phyloP scores from a whole-genome alignment of 1,140 invertebrate species.

The Anastatus disparis region DNA sequence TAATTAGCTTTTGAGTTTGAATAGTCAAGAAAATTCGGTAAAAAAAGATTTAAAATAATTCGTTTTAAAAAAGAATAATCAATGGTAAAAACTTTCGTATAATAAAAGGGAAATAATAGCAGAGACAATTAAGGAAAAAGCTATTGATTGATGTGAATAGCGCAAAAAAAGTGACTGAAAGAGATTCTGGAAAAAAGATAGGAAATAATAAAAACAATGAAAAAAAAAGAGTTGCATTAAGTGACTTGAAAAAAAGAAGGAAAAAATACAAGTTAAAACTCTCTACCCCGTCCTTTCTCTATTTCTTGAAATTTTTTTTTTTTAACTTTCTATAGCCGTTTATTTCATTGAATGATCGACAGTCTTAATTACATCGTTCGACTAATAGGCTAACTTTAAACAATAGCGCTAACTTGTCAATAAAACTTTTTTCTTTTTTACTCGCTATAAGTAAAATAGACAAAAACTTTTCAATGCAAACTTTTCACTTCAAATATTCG shows the following conservation, averaged over 20 bases:
- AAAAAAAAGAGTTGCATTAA: not conserved
- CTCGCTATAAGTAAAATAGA: not conserved
- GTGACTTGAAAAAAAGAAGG: not conserved
- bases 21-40: too few relatives aligned
- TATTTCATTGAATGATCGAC: conserved; percentile 3
- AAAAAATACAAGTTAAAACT: not conserved
- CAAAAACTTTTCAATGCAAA: not conserved
- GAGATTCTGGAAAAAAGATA: not conserved
- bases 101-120: too few relatives aligned
- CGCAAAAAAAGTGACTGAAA: too few relatives aligned
- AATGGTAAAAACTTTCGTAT: too few relatives aligned
- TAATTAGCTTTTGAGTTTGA: too few relatives aligned
- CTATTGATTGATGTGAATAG: too few relatives aligned
- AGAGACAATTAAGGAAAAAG: too few relatives aligned
- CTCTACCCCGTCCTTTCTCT: not conserved
- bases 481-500: not conserved
- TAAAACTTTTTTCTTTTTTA: conserved; percentile 27
- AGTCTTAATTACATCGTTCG: conserved; percentile 35
- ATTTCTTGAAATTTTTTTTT: too few relatives aligned
- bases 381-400: conserved; percentile 39
- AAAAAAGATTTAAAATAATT: too few relatives aligned
- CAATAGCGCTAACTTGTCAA: conserved; percentile 20
- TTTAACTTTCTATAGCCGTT: not conserved
- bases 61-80: too few relatives aligned
- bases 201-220: not conserved